Conservation (phyloP, 2,113 vertebrate species). For the Neodon shergylaensis region DNA sequence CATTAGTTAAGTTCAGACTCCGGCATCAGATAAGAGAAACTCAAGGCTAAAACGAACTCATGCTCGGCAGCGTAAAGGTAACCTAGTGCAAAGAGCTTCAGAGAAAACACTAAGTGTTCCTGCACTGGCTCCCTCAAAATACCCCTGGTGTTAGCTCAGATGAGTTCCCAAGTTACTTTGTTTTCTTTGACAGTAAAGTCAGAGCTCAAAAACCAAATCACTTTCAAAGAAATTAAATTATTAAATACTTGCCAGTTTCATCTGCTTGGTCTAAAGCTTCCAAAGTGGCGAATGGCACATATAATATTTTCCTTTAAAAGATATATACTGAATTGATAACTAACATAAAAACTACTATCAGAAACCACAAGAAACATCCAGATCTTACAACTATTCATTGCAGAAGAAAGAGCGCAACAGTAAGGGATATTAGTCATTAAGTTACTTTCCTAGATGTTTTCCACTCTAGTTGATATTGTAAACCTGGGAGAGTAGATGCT, state of each 20-base stretch:
- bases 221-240: constrained; percentile 88
- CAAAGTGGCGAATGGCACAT: constrained; percentile 83
- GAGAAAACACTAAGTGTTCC: constrained; percentile 77
- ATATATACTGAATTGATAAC: constrained; percentile 74
- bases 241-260: constrained; percentile 85
- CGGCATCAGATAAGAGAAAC: constrained; percentile 76
- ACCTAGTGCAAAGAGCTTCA: constrained; percentile 59
- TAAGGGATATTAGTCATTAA: background rate
- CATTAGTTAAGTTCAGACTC: constrained; percentile 83
- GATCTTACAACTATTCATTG: constrained; percentile 65
- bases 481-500: background rate
- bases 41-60: constrained; percentile 73
- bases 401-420: background rate
- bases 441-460: background rate
- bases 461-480: background rate
- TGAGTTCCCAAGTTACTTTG: constrained; percentile 85
- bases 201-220: constrained; percentile 85
- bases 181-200: constrained; percentile 86
- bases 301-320: constrained; percentile 77
- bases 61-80: background rate
- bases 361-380: constrained; percentile 78
- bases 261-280: constrained; percentile 85
- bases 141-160: constrained; percentile 80
- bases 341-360: constrained; percentile 78
- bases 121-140: constrained; percentile 82